Evolutionary conservation across 2,888 invertebrate species (phyloP).

Genomic region (Chrysodeixis includens): DNA sequence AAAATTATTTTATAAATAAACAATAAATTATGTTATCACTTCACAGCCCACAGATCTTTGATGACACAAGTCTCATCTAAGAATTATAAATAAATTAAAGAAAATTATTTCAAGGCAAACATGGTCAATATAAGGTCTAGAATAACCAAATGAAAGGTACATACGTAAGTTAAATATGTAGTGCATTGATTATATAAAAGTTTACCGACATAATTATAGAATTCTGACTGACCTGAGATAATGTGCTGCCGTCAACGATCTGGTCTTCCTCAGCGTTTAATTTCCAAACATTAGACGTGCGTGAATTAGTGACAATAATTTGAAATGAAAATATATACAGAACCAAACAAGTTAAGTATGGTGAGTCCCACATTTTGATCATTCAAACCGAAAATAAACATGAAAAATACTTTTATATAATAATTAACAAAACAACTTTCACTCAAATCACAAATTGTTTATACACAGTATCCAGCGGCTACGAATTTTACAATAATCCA

Average conservation of each 20-base stretch:
- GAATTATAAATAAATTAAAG: conserved; percentile 27
- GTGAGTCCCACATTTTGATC: conserved; percentile 88
- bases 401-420: conserved; percentile 68
- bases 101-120: conserved; percentile 68
- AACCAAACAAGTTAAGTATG: conserved; percentile 90
- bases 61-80: conserved; percentile 27
- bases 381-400: conserved; percentile 73
- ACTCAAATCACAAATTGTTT: conserved; percentile 67
- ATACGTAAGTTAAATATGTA: conserved; percentile 60
- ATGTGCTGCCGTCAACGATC: conserved; percentile 91
- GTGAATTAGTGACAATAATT: conserved; percentile 93
- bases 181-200: conserved; percentile 79
- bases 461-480: conserved; percentile 67
- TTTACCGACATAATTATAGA: conserved; percentile 57
- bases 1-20: conserved; percentile 58
- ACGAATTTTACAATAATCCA: conserved; percentile 69
- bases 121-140: conserved; percentile 55
- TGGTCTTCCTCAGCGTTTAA: conserved; percentile 93
- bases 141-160: conserved; percentile 62
- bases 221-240: conserved; percentile 85
- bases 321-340: conserved; percentile 92
- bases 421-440: conserved; percentile 66
- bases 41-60: conserved; percentile 18
- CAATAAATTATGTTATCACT: conserved; percentile 13
- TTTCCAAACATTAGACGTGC: conserved; percentile 95